phyloP scores from a whole-genome alignment of 2,797 vertebrate genomes.

The Sebastes minor region DNA sequence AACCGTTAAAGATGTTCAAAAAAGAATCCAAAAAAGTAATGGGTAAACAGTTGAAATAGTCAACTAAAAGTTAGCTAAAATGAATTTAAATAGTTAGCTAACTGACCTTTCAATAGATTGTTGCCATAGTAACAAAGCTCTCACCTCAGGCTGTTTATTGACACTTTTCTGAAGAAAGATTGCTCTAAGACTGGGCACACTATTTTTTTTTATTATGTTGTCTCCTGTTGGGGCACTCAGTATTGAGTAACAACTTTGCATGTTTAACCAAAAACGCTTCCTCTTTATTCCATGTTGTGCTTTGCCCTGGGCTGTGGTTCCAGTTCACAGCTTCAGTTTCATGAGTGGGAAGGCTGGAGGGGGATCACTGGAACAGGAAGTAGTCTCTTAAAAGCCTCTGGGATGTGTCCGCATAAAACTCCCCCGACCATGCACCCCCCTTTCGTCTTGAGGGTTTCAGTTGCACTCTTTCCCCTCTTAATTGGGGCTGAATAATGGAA shows the following conservation, averaged over 20 bases:
- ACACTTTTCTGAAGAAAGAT: background rate
- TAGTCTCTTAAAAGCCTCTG: constrained; percentile 35
- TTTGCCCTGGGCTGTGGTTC: constrained; percentile 7
- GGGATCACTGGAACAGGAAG: constrained; percentile 50
- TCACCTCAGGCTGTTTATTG: background rate
- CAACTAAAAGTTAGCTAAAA: no score
- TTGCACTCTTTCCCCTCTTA: constrained; percentile 9
- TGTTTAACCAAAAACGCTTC: background rate
- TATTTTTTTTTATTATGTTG: background rate
- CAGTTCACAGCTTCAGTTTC: constrained; percentile 40
- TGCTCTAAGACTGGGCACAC: background rate
- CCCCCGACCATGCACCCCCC: background rate
- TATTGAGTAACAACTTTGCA: background rate
- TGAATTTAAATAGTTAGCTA: no score
- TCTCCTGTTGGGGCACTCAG: background rate
- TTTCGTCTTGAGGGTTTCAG: constrained; percentile 11
- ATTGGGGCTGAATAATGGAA: background rate
- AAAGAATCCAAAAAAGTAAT: no score
- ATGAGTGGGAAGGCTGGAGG: constrained; percentile 20
- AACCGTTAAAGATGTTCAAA: no score
- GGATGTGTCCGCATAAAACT: constrained; percentile 20
- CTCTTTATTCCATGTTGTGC: background rate
- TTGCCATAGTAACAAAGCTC: no score
- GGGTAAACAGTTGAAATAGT: no score
- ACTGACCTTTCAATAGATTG: no score